A percentile compares a stretch with the other conserved stretches of the same genome.
Conservation (phyloP, 2,888 invertebrate species). For the Polydrusus tereticollis region DNA sequence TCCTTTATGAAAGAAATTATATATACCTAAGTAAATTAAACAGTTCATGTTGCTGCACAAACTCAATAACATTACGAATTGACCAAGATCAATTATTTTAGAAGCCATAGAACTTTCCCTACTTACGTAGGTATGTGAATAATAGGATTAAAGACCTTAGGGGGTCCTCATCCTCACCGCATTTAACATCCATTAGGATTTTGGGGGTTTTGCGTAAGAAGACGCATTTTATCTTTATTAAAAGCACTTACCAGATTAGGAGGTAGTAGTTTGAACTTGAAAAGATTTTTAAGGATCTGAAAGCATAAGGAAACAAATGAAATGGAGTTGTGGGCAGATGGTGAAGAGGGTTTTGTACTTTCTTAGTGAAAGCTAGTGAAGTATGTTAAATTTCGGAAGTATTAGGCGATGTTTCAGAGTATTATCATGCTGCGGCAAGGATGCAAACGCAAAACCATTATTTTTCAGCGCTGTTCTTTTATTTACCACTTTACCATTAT, state of each 20-base stretch:
- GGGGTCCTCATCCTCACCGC: slow-evolving; percentile 31
- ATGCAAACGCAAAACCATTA: no score
- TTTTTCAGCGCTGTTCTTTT: no score
- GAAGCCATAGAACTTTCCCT: slow-evolving; percentile 7
- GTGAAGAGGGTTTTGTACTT: slow-evolving; percentile 15
- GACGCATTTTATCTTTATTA: slow-evolving; percentile 39
- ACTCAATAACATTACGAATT: slow-evolving; percentile 20
- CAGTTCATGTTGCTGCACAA: background rate
- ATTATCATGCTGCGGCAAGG: background rate
- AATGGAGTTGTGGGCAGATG: slow-evolving; percentile 24
- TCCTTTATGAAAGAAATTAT: no score
- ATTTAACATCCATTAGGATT: slow-evolving; percentile 41
- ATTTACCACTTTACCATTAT: background rate
- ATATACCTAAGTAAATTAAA: no score
- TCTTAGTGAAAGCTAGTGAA: slow-evolving; percentile 1
- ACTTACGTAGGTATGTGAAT: slow-evolving; percentile 25
- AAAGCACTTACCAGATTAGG: slow-evolving; percentile 36
- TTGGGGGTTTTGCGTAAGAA: slow-evolving; percentile 43
- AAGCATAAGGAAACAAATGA: slow-evolving; percentile 5
- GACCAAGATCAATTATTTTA: slow-evolving; percentile 13
- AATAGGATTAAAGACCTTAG: slow-evolving; percentile 30
- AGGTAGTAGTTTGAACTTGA: slow-evolving; percentile 39
- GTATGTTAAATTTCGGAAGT: slow-evolving; percentile 19
- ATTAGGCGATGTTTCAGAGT: background rate
- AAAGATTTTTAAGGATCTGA: slow-evolving; percentile 34